A percentile compares a stretch with the other conserved stretches of the same genome.
phyloP scores from a whole-genome alignment of 2,113 vertebrate species.

The Perccottus glenii region DNA sequence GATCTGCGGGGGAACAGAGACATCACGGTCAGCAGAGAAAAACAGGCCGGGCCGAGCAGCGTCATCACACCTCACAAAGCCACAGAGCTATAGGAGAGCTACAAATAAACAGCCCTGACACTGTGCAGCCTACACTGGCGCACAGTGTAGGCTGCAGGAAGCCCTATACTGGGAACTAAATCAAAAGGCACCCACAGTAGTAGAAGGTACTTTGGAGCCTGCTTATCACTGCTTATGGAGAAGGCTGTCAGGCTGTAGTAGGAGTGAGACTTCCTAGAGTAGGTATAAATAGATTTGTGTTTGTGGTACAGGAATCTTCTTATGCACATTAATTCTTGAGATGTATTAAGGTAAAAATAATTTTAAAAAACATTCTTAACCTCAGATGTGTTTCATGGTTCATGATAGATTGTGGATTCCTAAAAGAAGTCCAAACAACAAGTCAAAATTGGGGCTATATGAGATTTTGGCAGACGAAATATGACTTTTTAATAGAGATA shows the following conservation, averaged over 20 bases:
- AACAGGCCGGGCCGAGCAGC: conserved; percentile 58
- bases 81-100: conserved; percentile 45
- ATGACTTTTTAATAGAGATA: no score
- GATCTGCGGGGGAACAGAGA: conserved; percentile 87
- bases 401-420: no score
- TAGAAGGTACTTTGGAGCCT: conserved; percentile 46
- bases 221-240: conserved; percentile 51
- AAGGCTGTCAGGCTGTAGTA: conserved; percentile 39
- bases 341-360: no score
- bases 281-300: conserved; percentile 40
- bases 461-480: no score
- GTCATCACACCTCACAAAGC: conserved; percentile 56
- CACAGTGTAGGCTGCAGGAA: conserved; percentile 34
- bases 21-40: conserved; percentile 76
- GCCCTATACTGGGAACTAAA: conserved; percentile 47
- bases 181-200: conserved; percentile 52
- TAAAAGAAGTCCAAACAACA: no score
- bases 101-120: conserved; percentile 38
- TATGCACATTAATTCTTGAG: not conserved
- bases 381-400: no score
- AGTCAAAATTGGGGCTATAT: no score
- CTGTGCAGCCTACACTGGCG: conserved; percentile 19
- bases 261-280: conserved; percentile 30
- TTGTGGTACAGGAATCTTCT: conserved; percentile 6
- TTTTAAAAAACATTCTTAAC: no score